Evolutionary conservation across 1,140 invertebrate species (phyloP), one percentile per base, ranked within the genome.

Genomic region (Yoshiicerus persimilis): DNA sequence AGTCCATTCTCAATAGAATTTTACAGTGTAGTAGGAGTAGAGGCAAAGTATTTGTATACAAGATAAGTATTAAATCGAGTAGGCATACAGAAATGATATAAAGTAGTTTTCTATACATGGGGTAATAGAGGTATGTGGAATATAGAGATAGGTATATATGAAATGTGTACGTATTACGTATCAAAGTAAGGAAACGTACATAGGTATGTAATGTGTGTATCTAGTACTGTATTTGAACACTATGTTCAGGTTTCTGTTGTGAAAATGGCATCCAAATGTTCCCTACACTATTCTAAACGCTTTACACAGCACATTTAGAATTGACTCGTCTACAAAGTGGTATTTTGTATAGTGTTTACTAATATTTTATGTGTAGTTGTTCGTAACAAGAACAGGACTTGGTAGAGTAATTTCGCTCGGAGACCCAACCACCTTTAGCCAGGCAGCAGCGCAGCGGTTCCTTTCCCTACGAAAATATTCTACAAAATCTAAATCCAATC

Each of bases 231-330:
- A 16, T 27, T 9, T 0, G 23, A n/a, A n/a, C n/a, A n/a, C n/a
- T 66, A 27, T 80, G 11, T 77, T 4, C 30, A 36, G 70, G 13
- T 66, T 34, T 80, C 16, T 80, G 75, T 36, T 80, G 32, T 80
- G 75, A 80, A 80, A 80, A 80, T 80, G 75, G 75, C 32, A 36
- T 80, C 75, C 75, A 80, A 80, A 80, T 80, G 75, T 80, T 80
- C 75, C 32, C 30, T 80, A 80, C 75, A 34, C 41, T 47, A 20
- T 20, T n/a, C 47, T 20, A 16, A 5, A 38, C 75, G 32, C 27
- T 38, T 34, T n/a, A 36, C 25, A 30, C 64, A 66, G 23, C 27
- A 27, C 25, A 66, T 27, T 70, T 27, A 25, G 62, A 23, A n/a
- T n/a, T n/a, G n/a, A 64, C 27, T 32, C 34, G 11, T 77, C 11